These are phyloP conservation scores for Chaetorhynchus papuensis DNA, from an alignment of 2,113 vertebrate species.

Conservation along the genomic window DNA sequence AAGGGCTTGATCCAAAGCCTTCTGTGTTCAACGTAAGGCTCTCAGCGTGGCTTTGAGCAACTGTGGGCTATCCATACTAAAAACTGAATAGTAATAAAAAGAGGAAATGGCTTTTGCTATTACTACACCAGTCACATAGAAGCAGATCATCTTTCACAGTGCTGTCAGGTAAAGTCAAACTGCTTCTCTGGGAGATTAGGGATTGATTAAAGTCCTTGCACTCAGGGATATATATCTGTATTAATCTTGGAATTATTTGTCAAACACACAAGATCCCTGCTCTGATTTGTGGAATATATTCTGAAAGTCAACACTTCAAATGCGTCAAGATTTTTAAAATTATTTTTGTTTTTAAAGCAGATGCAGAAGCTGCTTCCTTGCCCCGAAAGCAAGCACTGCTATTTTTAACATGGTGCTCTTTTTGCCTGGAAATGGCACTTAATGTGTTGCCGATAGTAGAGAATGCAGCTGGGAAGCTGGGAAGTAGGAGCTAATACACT, in stretches of 20 bases:
- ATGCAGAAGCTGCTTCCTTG: background rate
- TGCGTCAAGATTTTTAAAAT: background rate
- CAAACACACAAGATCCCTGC: background rate
- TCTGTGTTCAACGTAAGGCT: background rate
- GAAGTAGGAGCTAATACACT: background rate
- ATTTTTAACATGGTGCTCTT: background rate
- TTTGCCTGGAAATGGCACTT: background rate
- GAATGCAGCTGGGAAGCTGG: background rate
- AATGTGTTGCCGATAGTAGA: background rate
- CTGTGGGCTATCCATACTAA: background rate
- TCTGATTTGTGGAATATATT: background rate
- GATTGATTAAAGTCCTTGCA: constrained; percentile 27
- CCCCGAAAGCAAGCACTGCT: background rate
- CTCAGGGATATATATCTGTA: constrained; percentile 11
- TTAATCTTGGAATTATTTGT: constrained; percentile 19
- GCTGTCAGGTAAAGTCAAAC: constrained; percentile 27
- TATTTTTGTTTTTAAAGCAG: background rate
- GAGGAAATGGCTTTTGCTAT: background rate
- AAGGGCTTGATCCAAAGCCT: background rate
- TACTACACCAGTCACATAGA: background rate
- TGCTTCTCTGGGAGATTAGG: constrained; percentile 44
- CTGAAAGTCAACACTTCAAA: constrained; percentile 8
- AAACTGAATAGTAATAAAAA: background rate
- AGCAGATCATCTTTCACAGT: background rate
- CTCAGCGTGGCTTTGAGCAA: background rate